Evolutionary conservation across 2,888 invertebrate species (phyloP).

Genomic region (Norana najaformis): DNA sequence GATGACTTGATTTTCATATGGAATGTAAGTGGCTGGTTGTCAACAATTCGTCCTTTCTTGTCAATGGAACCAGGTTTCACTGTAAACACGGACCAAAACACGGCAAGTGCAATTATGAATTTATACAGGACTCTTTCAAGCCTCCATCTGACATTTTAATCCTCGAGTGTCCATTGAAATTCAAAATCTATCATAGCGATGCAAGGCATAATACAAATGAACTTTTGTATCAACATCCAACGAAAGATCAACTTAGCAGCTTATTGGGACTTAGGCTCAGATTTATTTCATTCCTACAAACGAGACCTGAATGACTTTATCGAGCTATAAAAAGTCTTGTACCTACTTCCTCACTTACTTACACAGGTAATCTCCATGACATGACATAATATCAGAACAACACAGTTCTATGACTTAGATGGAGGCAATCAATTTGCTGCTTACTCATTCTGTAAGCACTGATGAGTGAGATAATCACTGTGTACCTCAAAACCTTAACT

Average conservation of each 20-base stretch:
- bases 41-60: conserved; percentile 45
- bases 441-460: too few species aligned
- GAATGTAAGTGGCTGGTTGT: conserved; percentile 57
- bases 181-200: neutral
- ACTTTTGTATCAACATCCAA: too few species aligned
- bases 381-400: too few species aligned
- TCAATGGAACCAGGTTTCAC: conserved; percentile 35
- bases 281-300: neutral
- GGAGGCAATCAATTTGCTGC: too few species aligned
- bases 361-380: too few species aligned
- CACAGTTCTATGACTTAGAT: too few species aligned
- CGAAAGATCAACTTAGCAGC: too few species aligned
- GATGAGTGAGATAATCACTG: too few species aligned
- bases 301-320: too few species aligned
- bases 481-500: too few species aligned
- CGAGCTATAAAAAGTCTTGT: too few species aligned
- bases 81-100: neutral
- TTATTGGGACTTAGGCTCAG: neutral
- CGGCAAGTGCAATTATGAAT: neutral
- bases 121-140: neutral
- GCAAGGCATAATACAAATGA: neutral
- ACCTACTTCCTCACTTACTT: too few species aligned
- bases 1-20: conserved; percentile 57
- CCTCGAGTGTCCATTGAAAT: neutral
- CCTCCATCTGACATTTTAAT: neutral